Evolutionary conservation across 2,797 vertebrate species (phyloP).

Genomic region (Heterohyrax brucei): DNA sequence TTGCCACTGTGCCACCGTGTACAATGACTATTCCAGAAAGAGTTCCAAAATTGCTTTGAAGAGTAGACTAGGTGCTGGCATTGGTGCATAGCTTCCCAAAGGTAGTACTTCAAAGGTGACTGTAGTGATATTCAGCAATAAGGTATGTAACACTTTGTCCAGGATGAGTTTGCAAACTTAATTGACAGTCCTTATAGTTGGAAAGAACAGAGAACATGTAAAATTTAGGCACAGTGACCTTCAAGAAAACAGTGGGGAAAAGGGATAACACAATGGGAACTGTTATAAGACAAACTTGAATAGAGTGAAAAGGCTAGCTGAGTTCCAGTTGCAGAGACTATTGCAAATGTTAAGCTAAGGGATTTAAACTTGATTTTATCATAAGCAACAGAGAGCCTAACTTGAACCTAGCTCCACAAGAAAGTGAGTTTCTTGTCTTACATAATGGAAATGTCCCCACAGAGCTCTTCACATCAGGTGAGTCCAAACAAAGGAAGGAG

Average conservation of each 20-base stretch:
- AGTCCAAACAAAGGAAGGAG: background rate
- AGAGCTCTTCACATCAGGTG: background rate
- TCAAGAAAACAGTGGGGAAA: constrained; percentile 13
- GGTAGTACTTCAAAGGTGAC: no score
- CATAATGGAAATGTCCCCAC: background rate
- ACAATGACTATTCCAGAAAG: no score
- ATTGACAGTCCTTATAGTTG: background rate
- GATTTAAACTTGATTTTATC: constrained; percentile 51
- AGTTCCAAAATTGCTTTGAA: no score
- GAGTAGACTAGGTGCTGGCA: no score
- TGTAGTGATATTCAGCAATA: no score
- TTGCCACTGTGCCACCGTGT: no score
- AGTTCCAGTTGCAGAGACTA: background rate
- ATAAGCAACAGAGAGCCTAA: constrained; percentile 16
- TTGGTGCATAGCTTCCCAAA: no score
- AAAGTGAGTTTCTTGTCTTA: constrained; percentile 49
- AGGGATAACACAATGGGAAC: background rate
- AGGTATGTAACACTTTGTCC: no score
- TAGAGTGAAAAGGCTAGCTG: background rate
- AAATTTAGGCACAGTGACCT: background rate
- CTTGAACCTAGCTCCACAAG: background rate
- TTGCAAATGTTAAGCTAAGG: constrained; percentile 56
- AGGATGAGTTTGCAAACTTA: no score
- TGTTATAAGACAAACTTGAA: background rate
- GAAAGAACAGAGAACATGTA: background rate